Evolutionary conservation across 2,113 vertebrate species (phyloP).

Genomic region (Phalacrocorax pelagicus): DNA sequence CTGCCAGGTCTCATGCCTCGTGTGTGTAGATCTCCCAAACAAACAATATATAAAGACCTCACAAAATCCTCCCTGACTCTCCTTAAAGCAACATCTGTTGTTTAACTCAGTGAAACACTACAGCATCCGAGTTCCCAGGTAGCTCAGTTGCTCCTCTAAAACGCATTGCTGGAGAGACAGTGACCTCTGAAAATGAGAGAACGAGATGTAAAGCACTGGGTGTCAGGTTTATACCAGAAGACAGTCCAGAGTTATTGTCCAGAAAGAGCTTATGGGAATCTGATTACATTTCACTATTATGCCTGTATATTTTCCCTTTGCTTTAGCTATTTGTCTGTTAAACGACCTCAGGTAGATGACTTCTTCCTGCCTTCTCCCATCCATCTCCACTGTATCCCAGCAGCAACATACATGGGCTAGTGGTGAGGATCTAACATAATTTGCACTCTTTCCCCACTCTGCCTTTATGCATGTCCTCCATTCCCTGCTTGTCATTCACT

Average conservation of each 20-base stretch:
- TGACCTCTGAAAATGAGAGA: conserved; percentile 9
- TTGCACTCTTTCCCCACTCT: neutral
- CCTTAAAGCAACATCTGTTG: neutral
- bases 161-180: neutral
- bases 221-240: neutral
- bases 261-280: neutral
- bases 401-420: neutral
- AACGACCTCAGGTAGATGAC: neutral
- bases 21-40: neutral
- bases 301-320: neutral
- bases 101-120: neutral
- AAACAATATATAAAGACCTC: neutral
- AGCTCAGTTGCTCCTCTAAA: neutral
- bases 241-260: neutral
- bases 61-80: neutral
- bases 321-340: conserved; percentile 14
- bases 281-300: neutral
- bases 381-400: neutral
- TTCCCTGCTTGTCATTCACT: neutral
- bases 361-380: neutral
- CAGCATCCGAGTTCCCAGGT: neutral
- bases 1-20: neutral
- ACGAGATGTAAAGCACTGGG: neutral
- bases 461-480: neutral
- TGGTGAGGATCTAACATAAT: neutral